Evolutionary conservation across 2,888 invertebrate species (phyloP).

Genomic region (Rhaphigaster nebulosa): DNA sequence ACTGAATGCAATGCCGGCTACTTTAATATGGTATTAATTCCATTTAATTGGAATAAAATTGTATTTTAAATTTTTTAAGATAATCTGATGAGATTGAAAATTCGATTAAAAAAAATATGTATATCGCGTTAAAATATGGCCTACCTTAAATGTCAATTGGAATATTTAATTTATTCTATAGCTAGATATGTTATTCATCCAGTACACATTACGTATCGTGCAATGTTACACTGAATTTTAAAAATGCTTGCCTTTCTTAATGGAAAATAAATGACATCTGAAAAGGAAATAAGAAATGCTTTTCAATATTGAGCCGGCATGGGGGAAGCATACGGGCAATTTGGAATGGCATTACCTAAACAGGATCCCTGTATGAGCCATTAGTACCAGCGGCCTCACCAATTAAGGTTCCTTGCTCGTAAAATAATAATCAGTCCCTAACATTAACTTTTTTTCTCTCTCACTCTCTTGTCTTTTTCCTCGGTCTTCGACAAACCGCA

Average conservation of each 20-base stretch:
- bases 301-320: background rate
- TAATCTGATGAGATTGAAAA: no score
- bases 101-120: no score
- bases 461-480: background rate
- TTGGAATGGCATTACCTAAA: slow-evolving; percentile 6
- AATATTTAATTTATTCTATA: background rate
- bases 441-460: slow-evolving; percentile 23
- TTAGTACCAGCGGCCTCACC: background rate
- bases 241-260: background rate
- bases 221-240: background rate
- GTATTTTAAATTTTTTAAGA: no score
- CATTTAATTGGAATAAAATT: no score
- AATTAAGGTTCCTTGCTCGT: background rate
- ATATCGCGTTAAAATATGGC: background rate
- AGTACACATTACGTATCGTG: background rate
- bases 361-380: background rate
- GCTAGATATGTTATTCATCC: background rate
- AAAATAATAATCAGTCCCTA: slow-evolving; percentile 50
- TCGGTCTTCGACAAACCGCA: background rate
- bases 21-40: no score
- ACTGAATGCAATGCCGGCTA: no score
- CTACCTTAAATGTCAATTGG: background rate
- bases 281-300: background rate
- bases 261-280: background rate
- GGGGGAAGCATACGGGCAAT: slow-evolving; percentile 26